Evolutionary conservation across 2,113 vertebrate species (phyloP).

Genomic region (Amblyornis subalaris): DNA sequence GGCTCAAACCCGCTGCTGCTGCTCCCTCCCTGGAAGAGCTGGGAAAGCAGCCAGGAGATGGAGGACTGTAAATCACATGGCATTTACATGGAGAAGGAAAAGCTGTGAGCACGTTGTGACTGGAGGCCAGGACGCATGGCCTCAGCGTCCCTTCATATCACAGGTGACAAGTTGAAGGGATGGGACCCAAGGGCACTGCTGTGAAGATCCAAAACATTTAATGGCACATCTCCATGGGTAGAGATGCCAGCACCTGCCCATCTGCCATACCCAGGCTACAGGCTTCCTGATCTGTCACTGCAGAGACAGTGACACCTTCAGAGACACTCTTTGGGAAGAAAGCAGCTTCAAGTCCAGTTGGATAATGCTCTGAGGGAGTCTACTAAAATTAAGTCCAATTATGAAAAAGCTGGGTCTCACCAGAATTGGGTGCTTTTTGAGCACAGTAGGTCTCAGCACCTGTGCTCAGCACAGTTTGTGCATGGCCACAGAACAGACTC

Average conservation of each 20-base stretch:
- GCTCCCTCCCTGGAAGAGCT: neutral
- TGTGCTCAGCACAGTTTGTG: rapidly evolving
- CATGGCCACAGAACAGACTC: rapidly evolving
- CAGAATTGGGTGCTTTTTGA: neutral
- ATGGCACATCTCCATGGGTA: neutral
- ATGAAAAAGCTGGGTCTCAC: neutral
- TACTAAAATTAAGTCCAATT: neutral
- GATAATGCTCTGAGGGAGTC: neutral
- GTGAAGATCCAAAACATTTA: neutral
- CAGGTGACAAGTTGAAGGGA: neutral
- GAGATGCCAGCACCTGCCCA: neutral
- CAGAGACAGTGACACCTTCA: neutral
- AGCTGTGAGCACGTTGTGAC: neutral
- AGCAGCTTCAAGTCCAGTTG: neutral
- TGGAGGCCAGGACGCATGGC: neutral
- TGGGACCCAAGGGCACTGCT: neutral
- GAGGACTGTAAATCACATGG: neutral
- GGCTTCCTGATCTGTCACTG: neutral
- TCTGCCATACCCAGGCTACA: neutral
- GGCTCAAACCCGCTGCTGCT: neutral
- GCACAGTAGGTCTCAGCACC: neutral
- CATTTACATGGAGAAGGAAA: neutral
- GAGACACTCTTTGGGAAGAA: neutral
- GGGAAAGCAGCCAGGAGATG: neutral
- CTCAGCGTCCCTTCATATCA: neutral